phyloP scores from a whole-genome alignment of 2,797 vertebrate genomes.

The Betta splendens region DNA sequence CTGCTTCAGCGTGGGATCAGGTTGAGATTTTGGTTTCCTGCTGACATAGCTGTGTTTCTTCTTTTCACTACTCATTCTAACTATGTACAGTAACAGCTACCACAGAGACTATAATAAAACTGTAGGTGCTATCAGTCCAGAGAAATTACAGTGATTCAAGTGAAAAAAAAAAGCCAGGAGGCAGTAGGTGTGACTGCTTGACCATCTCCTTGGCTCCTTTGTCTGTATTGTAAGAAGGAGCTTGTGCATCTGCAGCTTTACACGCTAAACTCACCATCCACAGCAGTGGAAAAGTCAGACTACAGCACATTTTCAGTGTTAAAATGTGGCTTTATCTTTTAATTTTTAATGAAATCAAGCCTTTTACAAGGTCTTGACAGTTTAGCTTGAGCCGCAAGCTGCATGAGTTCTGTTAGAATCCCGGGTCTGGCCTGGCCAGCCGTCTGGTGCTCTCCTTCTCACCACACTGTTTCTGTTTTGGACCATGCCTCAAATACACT shows the following conservation, averaged over 20 bases:
- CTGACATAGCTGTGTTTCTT: not conserved
- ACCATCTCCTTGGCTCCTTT: not conserved
- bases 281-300: not conserved
- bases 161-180: conserved; percentile 8
- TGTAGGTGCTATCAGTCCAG: not conserved
- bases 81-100: not conserved
- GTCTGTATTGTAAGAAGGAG: conserved; percentile 8
- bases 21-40: conserved; percentile 10
- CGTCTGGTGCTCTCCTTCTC: too few species aligned
- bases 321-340: too few species aligned
- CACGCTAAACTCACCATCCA: not conserved
- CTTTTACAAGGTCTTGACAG: too few species aligned
- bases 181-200: conserved; percentile 10
- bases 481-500: too few species aligned
- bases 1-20: not conserved
- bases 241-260: conserved; percentile 15
- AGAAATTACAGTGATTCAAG: conserved; percentile 11
- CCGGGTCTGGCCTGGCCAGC: too few species aligned
- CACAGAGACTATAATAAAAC: conserved; percentile 1
- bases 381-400: too few species aligned
- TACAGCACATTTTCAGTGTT: not conserved
- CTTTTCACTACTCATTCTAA: not conserved
- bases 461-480: too few species aligned
- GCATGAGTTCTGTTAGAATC: too few species aligned
- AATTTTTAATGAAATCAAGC: too few species aligned